Evolutionary conservation across 2,797 vertebrate species (phyloP).

Genomic region (Arrhamphus sclerolepis): DNA sequence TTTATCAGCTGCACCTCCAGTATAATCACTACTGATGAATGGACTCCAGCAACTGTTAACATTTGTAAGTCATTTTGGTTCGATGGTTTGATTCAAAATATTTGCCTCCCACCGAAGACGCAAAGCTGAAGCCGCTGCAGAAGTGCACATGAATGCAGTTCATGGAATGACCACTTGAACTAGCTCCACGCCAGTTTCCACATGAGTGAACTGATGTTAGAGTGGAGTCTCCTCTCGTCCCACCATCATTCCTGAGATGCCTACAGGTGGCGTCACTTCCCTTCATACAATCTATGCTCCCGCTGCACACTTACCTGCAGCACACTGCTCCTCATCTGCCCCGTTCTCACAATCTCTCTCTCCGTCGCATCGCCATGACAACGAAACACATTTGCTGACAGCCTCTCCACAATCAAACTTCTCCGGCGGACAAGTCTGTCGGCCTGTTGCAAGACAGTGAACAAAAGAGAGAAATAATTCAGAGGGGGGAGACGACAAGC

Average conservation of each 20-base stretch:
- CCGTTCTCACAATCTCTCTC: constrained; percentile 94
- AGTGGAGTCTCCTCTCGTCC: too few species aligned
- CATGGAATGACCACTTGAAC: too few species aligned
- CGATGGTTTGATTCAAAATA: neutral
- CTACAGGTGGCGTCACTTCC: neutral
- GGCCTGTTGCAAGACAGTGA: constrained; percentile 73
- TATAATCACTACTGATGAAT: neutral
- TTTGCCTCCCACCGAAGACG: neutral
- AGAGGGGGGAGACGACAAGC: neutral
- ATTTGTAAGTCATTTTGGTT: neutral
- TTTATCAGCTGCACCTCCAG: too few species aligned
- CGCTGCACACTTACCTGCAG: constrained; percentile 80
- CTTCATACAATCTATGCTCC: neutral
- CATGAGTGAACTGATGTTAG: too few species aligned
- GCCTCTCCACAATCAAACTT: constrained; percentile 93
- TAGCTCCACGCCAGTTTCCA: too few species aligned
- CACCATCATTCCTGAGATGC: too few species aligned
- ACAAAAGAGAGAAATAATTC: constrained; percentile 4
- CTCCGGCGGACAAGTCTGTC: constrained; percentile 90
- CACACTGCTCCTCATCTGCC: constrained; percentile 90
- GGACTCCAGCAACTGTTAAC: neutral
- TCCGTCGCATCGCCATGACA: constrained; percentile 96
- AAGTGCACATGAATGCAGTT: too few species aligned
- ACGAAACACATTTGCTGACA: constrained; percentile 91
- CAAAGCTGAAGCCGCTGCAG: too few species aligned